Conservation (phyloP, 2,797 vertebrate species). For the Smutsia temminckii region DNA sequence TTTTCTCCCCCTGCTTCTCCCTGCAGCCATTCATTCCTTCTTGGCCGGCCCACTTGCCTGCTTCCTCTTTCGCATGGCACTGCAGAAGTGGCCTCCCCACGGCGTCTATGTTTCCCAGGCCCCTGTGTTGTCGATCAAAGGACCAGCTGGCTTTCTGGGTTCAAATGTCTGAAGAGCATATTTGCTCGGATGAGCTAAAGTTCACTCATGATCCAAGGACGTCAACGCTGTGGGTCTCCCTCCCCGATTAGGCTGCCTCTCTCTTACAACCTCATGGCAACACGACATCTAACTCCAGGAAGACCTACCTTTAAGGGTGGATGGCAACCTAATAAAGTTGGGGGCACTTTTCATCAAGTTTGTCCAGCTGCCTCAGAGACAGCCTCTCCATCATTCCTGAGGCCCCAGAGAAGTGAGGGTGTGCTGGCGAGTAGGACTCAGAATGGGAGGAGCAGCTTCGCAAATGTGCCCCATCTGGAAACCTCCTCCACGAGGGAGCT, state of each 20-base stretch:
- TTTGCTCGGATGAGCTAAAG: neutral
- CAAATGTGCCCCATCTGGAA: no score
- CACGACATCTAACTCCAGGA: neutral
- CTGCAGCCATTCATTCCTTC: no score
- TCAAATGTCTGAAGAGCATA: neutral
- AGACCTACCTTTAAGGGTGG: neutral
- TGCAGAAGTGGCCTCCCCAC: neutral
- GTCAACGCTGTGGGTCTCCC: neutral
- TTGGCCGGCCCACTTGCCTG: neutral
- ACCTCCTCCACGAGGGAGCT: no score
- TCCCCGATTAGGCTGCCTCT: neutral
- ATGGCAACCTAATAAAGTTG: neutral
- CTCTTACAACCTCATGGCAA: neutral
- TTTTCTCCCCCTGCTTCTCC: neutral
- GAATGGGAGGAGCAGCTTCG: neutral
- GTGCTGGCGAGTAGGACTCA: neutral
- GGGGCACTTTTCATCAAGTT: neutral
- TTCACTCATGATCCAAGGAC: neutral
- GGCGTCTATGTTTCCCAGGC: neutral
- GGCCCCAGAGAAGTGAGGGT: neutral
- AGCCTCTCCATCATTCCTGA: no score
- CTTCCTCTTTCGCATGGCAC: neutral
- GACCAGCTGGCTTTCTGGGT: neutral
- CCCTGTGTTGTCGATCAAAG: neutral
- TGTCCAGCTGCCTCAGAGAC: neutral